A percentile compares a stretch with the other conserved stretches of the same genome.
These are phyloP conservation scores for Pavo muticus DNA, from an alignment of 2,113 vertebrate species.

Conservation along the genomic window DNA sequence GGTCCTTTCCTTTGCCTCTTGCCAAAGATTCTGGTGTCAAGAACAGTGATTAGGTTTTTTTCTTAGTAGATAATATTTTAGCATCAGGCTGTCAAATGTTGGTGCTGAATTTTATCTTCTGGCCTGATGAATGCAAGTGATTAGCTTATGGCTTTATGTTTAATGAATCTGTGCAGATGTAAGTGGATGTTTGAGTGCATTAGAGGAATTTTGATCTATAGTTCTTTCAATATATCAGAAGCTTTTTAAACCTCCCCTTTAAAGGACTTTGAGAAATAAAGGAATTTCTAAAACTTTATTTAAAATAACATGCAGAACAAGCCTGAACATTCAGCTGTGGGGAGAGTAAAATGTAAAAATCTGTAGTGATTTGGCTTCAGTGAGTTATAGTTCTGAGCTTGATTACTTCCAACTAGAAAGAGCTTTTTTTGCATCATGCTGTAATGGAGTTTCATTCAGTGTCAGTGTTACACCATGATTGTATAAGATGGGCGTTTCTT, in stretches of 20 bases:
- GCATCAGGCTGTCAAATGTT: constrained; percentile 34
- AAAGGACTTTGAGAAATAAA: neutral
- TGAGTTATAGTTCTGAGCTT: neutral
- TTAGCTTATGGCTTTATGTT: constrained; percentile 51
- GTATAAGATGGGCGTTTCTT: neutral
- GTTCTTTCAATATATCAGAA: neutral
- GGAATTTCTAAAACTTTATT: neutral
- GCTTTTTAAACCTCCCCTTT: neutral
- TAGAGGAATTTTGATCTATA: neutral
- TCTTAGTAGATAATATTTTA: constrained; percentile 31
- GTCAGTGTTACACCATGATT: neutral
- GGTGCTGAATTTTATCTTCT: constrained; percentile 45
- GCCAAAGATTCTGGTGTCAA: constrained; percentile 26
- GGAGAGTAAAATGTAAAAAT: neutral
- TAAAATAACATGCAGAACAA: neutral
- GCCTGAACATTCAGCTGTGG: neutral
- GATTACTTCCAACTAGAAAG: neutral
- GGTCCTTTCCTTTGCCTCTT: constrained; percentile 27
- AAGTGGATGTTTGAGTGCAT: neutral
- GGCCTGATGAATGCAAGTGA: neutral
- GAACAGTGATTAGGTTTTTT: constrained; percentile 42
- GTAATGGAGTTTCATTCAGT: neutral
- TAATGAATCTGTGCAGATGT: constrained; percentile 18
- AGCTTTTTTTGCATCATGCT: neutral
- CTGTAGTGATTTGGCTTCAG: neutral